Conservation (phyloP, 2,797 vertebrate genomes). For the Manis pentadactyla region DNA sequence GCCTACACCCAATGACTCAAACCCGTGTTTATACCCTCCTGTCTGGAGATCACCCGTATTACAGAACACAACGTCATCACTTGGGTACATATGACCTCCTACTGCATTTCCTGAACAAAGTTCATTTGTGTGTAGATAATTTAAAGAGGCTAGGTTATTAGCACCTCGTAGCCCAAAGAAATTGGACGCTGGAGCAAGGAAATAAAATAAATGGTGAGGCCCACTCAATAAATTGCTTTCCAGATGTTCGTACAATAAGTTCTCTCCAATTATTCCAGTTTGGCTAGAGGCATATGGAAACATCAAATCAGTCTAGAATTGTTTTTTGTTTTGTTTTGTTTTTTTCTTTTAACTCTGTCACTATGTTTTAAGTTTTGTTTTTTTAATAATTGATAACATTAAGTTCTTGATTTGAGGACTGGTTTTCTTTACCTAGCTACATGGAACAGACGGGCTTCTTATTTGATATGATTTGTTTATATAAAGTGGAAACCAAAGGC, state of each 20-base stretch:
- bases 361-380: background rate
- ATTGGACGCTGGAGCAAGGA: background rate
- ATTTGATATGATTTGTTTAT: slow-evolving; percentile 21
- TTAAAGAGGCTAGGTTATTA: background rate
- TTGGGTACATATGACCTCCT: background rate
- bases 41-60: background rate
- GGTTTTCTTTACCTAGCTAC: background rate
- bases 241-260: background rate
- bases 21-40: background rate
- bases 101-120: background rate
- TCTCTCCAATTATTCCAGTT: background rate
- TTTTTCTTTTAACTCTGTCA: background rate
- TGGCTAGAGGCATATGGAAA: background rate
- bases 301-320: background rate
- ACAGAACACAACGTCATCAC: background rate
- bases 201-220: background rate
- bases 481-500: background rate
- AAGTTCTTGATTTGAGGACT: slow-evolving; percentile 42
- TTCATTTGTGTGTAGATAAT: background rate
- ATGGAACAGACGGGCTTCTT: background rate
- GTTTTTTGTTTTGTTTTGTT: no score
- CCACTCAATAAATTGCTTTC: background rate
- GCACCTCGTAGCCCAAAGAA: background rate
- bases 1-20: background rate
- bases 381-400: background rate